Conservation (phyloP, 2,888 invertebrate species). For the Plusia festucae region DNA sequence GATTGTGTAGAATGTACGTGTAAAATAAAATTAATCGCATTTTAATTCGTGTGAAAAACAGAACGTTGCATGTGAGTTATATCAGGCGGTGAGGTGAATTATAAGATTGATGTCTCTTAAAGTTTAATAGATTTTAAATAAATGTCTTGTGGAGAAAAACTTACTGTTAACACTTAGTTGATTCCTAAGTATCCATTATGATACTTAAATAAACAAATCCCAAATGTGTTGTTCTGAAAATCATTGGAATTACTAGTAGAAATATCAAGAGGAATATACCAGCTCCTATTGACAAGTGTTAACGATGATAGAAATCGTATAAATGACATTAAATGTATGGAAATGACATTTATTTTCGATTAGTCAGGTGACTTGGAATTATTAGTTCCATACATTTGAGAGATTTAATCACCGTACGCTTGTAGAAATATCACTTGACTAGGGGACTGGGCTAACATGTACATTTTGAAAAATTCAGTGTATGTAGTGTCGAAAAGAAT, state of each 20-base stretch:
- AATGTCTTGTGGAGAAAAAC: conserved; percentile 8
- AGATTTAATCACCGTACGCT: too few relatives aligned
- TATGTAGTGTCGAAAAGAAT: neutral
- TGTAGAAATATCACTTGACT: too few relatives aligned
- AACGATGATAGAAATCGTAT: too few relatives aligned
- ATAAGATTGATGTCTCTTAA: conserved; percentile 26
- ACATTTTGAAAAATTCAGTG: neutral
- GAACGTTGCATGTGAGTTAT: conserved; percentile 43
- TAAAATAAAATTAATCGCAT: conserved; percentile 30
- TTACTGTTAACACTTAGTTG: conserved; percentile 7
- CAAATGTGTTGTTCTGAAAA: conserved; percentile 19
- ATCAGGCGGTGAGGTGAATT: conserved; percentile 25
- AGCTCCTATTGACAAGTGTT: too few relatives aligned
- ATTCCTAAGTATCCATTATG: conserved; percentile 7
- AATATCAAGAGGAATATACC: conserved; percentile 10
- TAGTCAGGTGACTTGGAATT: too few relatives aligned
- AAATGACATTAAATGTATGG: too few relatives aligned
- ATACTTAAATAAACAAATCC: conserved; percentile 20
- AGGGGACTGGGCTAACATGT: too few relatives aligned
- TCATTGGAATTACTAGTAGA: conserved; percentile 36
- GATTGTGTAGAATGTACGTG: conserved; percentile 69
- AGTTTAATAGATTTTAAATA: conserved; percentile 11
- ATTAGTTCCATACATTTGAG: too few relatives aligned
- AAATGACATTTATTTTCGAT: too few relatives aligned
- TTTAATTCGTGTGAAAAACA: conserved; percentile 11